Evolutionary conservation across 2,113 vertebrate species (phyloP).

Genomic region (Callorhinus ursinus): DNA sequence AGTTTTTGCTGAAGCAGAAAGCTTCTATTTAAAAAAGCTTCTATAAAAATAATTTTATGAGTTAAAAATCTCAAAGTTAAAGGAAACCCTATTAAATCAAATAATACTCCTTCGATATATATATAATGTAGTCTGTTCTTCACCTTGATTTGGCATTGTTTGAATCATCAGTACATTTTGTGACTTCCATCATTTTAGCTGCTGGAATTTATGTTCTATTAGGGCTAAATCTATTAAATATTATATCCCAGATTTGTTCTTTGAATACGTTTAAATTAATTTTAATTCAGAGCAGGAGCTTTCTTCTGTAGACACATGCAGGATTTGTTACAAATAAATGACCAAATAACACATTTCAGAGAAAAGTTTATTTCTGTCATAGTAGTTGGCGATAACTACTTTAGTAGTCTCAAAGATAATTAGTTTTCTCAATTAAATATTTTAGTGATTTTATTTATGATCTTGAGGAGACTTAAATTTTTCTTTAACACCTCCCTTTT

Average conservation of each 20-base stretch:
- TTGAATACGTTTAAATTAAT: slow-evolving; percentile 33
- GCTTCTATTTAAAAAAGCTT: not conserved
- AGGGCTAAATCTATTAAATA: not conserved
- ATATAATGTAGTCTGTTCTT: not conserved
- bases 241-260: not conserved
- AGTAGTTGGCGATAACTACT: not conserved
- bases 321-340: slow-evolving; percentile 47
- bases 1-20: not conserved
- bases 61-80: not conserved
- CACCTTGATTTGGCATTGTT: not conserved
- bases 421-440: slow-evolving; percentile 24
- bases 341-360: not conserved
- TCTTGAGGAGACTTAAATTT: not conserved
- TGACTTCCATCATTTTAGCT: not conserved
- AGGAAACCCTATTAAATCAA: not conserved
- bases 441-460: not conserved
- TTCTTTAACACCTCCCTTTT: not conserved
- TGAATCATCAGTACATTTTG: not conserved
- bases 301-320: not conserved
- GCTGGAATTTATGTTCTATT: not conserved
- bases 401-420: not conserved
- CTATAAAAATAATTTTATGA: not conserved
- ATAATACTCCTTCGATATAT: not conserved
- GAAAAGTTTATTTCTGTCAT: not conserved
- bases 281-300: slow-evolving; percentile 14